A percentile compares a stretch with the other conserved stretches of the same genome.
These are phyloP conservation scores for Eulemur rubriventer DNA, from an alignment of 2,797 vertebrate genomes.

Conservation along the genomic window DNA sequence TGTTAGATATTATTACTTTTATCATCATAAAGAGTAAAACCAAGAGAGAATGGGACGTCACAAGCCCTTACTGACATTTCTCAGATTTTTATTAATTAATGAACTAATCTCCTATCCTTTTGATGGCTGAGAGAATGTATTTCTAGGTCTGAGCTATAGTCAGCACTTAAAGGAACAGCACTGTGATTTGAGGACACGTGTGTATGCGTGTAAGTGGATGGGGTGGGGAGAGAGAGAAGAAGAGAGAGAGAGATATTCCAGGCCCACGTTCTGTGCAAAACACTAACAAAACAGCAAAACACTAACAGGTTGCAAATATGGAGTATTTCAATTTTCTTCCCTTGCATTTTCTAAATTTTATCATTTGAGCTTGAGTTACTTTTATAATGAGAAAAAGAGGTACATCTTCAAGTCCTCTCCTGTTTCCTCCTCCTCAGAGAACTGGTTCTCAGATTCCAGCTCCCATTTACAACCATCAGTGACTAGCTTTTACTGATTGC, in stretches of 20 bases:
- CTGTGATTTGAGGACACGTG: not conserved
- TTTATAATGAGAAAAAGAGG: not conserved
- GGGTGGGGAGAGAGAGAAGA: not conserved
- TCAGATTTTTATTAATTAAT: conserved; percentile 62
- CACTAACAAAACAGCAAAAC: not conserved
- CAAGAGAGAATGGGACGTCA: conserved; percentile 2
- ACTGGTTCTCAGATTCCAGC: not conserved
- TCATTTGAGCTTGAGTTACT: conserved; percentile 40
- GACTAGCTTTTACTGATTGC: conserved; percentile 35
- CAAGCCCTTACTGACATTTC: conserved; percentile 7
- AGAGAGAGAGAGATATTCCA: not conserved
- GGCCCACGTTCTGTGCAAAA: not conserved
- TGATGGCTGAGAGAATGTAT: conserved; percentile 13
- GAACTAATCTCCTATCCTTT: not conserved
- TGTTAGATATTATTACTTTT: conserved; percentile 49
- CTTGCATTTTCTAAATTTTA: conserved; percentile 42
- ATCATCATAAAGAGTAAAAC: conserved; percentile 53
- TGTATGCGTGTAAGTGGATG: not conserved
- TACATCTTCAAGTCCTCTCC: not conserved
- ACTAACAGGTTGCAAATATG: not conserved
- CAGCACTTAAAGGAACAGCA: not conserved
- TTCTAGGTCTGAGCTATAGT: not conserved
- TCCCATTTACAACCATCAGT: conserved; percentile 42
- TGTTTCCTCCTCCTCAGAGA: conserved; percentile 17
- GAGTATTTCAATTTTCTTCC: conserved; percentile 49